Evolutionary conservation across 2,797 vertebrate species (phyloP).

Genomic region (Rhabdophis nuchalis): DNA sequence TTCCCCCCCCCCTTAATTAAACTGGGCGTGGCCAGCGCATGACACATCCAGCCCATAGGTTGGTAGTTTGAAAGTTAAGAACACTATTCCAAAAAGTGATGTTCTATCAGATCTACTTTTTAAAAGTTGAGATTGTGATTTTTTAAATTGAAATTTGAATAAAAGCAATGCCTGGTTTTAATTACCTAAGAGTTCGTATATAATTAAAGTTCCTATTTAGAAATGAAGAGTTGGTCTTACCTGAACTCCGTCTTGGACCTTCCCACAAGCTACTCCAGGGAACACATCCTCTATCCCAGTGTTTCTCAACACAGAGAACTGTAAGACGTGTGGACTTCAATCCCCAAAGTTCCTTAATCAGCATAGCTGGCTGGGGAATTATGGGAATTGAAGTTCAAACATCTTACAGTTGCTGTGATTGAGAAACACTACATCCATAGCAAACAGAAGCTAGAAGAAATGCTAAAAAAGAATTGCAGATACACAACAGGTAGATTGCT

Average conservation of each 20-base stretch:
- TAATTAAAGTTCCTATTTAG: not conserved
- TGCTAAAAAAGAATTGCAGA: not conserved
- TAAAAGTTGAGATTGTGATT: not conserved
- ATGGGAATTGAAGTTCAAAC: not conserved
- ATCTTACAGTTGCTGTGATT: not conserved
- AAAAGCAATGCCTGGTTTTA: not conserved
- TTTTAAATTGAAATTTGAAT: not conserved
- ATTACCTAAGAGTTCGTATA: not conserved
- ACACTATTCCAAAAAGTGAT: not conserved
- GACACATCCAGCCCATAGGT: accelerated
- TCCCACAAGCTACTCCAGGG: no score
- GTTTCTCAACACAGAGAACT: not conserved
- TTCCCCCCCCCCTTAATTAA: no score
- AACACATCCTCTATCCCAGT: not conserved
- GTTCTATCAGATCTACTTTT: not conserved
- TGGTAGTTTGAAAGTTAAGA: not conserved
- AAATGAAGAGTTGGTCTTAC: not conserved
- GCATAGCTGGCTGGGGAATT: not conserved
- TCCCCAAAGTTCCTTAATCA: not conserved
- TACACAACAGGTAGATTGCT: not conserved
- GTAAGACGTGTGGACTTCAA: not conserved
- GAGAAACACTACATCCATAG: not conserved
- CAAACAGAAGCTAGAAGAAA: not conserved
- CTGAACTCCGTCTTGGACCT: no score
- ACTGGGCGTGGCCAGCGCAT: no score